Evolutionary conservation across 2,888 invertebrate genomes (phyloP).

Genomic region (Sepioteuthis lessoniana): DNA sequence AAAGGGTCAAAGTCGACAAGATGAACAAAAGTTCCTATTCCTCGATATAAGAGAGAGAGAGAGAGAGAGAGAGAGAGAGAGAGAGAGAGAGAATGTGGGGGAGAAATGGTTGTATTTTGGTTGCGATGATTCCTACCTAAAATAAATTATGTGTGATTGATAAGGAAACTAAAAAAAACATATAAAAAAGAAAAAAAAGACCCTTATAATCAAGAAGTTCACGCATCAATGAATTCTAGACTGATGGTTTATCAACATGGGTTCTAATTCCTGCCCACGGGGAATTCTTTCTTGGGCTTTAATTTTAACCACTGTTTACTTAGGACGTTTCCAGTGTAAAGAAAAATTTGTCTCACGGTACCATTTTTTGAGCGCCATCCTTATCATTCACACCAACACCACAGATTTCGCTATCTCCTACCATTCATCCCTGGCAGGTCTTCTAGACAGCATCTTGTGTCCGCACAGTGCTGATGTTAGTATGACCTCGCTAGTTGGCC

Average conservation of each 20-base stretch:
- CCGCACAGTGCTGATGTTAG: no score
- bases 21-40: no score
- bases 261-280: background rate
- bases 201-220: background rate
- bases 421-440: no score
- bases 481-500: no score
- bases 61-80: no score
- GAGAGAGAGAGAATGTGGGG: no score
- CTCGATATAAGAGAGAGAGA: no score
- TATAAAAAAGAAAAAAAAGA: background rate
- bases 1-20: background rate
- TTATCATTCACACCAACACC: no score
- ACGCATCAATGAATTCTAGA: background rate
- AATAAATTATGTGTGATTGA: background rate
- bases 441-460: no score
- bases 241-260: constrained; percentile 33
- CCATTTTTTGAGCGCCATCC: background rate
- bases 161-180: background rate
- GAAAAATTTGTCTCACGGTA: background rate
- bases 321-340: background rate
- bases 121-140: background rate
- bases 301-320: background rate
- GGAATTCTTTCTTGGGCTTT: background rate
- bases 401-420: no score
- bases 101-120: background rate